These are phyloP conservation scores for Pterocles orientalis DNA, from an alignment of 2,113 vertebrate genomes.

Conservation along the genomic window DNA sequence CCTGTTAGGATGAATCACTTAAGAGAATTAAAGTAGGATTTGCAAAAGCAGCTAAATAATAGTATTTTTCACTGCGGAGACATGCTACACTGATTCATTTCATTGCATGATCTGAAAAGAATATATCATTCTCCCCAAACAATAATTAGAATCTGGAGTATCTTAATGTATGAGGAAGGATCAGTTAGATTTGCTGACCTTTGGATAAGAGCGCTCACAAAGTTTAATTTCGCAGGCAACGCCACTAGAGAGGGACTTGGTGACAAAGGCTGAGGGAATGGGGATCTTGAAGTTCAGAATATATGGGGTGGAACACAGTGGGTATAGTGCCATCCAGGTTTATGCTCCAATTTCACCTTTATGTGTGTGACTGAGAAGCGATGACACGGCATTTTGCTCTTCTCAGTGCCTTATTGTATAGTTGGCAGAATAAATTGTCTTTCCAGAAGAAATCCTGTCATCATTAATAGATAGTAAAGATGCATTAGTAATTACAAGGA, in stretches of 20 bases:
- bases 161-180: background rate
- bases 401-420: background rate
- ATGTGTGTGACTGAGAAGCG: background rate
- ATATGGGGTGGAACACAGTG: background rate
- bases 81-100: background rate
- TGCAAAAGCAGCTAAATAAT: background rate
- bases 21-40: background rate
- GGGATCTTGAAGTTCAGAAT: background rate
- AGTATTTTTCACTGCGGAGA: background rate
- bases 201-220: background rate
- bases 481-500: background rate
- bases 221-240: background rate
- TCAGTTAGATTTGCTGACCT: background rate
- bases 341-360: background rate
- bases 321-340: background rate
- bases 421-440: background rate
- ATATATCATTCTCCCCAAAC: background rate
- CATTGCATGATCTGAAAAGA: background rate
- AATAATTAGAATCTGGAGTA: background rate
- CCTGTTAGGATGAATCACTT: background rate
- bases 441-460: background rate
- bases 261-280: background rate
- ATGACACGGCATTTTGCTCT: background rate
- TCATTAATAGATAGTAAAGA: background rate
- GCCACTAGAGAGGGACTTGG: background rate